A percentile compares a stretch with the other conserved stretches of the same genome.
phyloP scores from a whole-genome alignment of 2,113 vertebrate species.

The Lophura nycthemera region DNA sequence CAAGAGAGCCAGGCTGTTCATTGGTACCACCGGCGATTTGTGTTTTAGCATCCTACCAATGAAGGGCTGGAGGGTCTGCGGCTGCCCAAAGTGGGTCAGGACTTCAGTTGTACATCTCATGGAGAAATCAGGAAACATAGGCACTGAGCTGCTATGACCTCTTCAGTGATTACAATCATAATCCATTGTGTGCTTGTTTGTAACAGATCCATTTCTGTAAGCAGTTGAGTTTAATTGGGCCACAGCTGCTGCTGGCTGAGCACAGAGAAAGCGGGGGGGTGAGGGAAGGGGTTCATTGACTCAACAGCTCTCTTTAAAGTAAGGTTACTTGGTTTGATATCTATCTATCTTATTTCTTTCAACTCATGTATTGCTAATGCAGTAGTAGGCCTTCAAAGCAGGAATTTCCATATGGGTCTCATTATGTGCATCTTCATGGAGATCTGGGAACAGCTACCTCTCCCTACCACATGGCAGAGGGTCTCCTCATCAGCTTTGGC shows the following conservation, averaged over 20 bases:
- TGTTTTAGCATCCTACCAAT: neutral
- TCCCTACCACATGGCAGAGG: neutral
- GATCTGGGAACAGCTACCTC: neutral
- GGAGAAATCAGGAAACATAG: neutral
- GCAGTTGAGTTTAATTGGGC: conserved; percentile 67
- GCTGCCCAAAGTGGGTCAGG: neutral
- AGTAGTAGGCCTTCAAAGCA: neutral
- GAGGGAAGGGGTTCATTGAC: conserved; percentile 22
- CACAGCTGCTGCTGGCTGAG: conserved; percentile 66
- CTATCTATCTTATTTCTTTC: neutral
- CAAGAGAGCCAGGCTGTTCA: neutral
- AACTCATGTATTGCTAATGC: neutral
- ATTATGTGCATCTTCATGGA: neutral
- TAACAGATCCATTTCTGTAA: conserved; percentile 57
- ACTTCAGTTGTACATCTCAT: neutral
- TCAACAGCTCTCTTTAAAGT: conserved; percentile 3
- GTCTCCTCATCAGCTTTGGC: neutral
- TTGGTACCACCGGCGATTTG: neutral
- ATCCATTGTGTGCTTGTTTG: conserved; percentile 66
- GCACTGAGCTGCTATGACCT: conserved; percentile 52
- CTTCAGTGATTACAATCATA: conserved; percentile 66
- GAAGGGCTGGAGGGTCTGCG: neutral
- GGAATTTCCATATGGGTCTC: neutral
- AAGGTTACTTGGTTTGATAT: neutral
- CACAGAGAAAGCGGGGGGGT: neutral